A percentile compares a stretch with the other conserved stretches of the same genome.
phyloP scores from a whole-genome alignment of 1,140 invertebrate genomes.

The Caenorhabditis latens region DNA sequence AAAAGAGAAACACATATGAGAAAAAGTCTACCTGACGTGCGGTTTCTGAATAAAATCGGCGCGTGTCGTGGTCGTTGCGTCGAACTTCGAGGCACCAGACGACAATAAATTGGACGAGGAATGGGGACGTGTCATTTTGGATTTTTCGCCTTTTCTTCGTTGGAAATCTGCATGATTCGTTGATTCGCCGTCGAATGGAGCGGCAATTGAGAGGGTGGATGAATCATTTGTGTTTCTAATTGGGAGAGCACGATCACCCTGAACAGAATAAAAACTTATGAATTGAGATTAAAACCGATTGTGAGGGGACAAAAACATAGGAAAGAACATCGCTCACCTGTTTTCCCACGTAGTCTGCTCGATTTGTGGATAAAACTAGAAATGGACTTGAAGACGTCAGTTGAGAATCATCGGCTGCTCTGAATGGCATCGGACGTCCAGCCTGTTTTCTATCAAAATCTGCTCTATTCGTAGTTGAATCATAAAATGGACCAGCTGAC shows the following conservation, averaged over 20 bases:
- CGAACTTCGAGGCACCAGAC: conserved; percentile 23
- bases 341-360: conserved; percentile 1
- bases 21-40: conserved; percentile 34
- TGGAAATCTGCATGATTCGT: conserved; percentile 52
- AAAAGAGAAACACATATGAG: neutral
- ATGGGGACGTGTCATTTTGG: conserved; percentile 27
- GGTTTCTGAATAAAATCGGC: conserved; percentile 54
- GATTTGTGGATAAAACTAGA: conserved; percentile 19
- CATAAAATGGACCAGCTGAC: conserved; percentile 39
- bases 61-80: conserved; percentile 44
- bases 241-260: conserved; percentile 41
- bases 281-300: neutral
- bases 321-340: neutral
- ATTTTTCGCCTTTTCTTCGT: conserved; percentile 36
- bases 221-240: conserved; percentile 42
- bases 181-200: conserved; percentile 43
- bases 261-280: neutral
- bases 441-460: conserved; percentile 49
- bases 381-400: conserved; percentile 16
- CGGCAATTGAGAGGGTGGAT: neutral
- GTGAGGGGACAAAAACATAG: too few relatives aligned
- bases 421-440: conserved; percentile 10
- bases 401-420: conserved; percentile 29
- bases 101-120: conserved; percentile 46
- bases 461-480: conserved; percentile 23